These are phyloP conservation scores for Paraplagusia blochii DNA, from an alignment of 2,113 vertebrate genomes.

Conservation along the genomic window DNA sequence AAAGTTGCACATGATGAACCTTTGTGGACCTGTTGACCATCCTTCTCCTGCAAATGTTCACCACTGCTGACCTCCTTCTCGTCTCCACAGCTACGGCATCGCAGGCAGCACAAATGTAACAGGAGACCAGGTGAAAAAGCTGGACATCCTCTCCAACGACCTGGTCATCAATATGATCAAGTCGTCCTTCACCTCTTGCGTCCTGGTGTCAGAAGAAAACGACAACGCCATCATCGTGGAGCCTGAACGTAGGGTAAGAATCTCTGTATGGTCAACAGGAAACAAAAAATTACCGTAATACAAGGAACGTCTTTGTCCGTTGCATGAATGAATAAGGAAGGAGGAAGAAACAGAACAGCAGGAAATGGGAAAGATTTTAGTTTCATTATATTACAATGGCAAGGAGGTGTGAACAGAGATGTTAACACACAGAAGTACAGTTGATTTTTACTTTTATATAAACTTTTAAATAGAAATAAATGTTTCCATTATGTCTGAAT, in stretches of 20 bases:
- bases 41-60: too few species aligned
- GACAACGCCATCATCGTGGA: conserved; percentile 86
- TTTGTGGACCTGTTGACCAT: background rate
- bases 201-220: conserved; percentile 91
- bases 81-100: conserved; percentile 82
- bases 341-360: too few species aligned
- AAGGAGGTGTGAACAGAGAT: too few species aligned
- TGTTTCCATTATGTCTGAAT: too few species aligned
- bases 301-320: too few species aligned
- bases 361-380: too few species aligned
- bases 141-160: conserved; percentile 93
- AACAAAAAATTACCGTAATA: background rate
- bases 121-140: conserved; percentile 93
- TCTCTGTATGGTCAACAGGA: background rate
- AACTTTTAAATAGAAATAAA: too few species aligned
- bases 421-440: too few species aligned
- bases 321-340: too few species aligned
- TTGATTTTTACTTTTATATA: too few species aligned
- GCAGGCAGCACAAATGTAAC: conserved; percentile 92
- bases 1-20: too few species aligned
- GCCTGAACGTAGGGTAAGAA: conserved; percentile 79
- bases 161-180: conserved; percentile 91
- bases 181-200: conserved; percentile 88
- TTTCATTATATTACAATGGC: too few species aligned
- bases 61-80: background rate